These are phyloP conservation scores for Sciurus vulgaris DNA, from an alignment of 2,797 vertebrate species.

Conservation along the genomic window DNA sequence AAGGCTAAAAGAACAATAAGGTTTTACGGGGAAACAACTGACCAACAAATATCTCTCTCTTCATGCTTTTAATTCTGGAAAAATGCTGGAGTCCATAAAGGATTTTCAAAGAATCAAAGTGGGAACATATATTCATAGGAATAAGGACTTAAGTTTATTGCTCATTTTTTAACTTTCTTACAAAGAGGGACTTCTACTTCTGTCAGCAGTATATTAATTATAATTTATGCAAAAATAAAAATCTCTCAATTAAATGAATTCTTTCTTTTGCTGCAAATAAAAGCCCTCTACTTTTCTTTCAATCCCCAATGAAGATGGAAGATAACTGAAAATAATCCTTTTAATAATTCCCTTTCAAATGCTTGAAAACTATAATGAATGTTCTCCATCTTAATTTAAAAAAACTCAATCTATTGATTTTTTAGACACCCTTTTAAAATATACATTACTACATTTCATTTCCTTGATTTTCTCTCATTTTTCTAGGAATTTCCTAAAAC, in stretches of 20 bases:
- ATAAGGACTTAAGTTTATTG: constrained; percentile 30
- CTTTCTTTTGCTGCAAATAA: constrained; percentile 14
- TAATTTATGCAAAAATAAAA: neutral
- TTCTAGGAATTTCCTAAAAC: constrained; percentile 52
- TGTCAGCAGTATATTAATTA: neutral
- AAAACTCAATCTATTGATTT: neutral
- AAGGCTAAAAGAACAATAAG: constrained; percentile 55
- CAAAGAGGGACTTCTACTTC: neutral
- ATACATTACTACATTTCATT: neutral
- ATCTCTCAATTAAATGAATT: constrained; percentile 23
- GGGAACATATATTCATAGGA: neutral
- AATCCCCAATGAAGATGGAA: neutral
- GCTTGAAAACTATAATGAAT: constrained; percentile 52
- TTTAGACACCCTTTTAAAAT: constrained; percentile 1
- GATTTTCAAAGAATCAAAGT: constrained; percentile 51
- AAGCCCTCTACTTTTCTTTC: constrained; percentile 16
- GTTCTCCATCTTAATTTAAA: neutral
- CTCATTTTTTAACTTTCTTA: neutral
- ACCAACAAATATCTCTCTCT: constrained; percentile 27
- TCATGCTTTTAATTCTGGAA: constrained; percentile 14
- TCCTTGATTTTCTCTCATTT: neutral
- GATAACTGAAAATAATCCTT: neutral
- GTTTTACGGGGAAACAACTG: neutral
- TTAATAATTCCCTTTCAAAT: constrained; percentile 49
- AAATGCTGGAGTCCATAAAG: neutral